Evolutionary conservation across 2,797 vertebrate genomes (phyloP).

Genomic region (Sarcoramphus papa): DNA sequence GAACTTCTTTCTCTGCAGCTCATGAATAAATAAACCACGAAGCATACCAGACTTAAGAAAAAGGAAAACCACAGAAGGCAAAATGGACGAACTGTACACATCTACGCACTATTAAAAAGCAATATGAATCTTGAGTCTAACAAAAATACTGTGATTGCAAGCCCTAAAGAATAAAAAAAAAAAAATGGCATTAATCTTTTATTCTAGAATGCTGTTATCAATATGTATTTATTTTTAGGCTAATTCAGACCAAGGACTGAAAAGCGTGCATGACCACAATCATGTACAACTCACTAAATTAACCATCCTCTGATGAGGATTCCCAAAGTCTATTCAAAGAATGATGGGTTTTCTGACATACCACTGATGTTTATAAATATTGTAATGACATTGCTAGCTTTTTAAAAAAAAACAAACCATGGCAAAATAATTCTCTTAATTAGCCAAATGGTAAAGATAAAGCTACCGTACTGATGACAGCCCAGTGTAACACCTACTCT

Average conservation of each 20-base stretch:
- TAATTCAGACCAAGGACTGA: neutral
- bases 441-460: neutral
- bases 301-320: neutral
- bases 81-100: neutral
- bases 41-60: neutral
- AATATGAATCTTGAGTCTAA: neutral
- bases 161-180: neutral
- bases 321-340: neutral
- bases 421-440: neutral
- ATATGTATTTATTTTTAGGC: neutral
- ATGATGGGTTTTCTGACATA: neutral
- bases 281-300: neutral
- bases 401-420: neutral
- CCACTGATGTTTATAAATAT: neutral
- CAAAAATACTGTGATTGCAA: neutral
- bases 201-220: neutral
- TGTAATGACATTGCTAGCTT: neutral
- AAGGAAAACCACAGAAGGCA: conserved; percentile 34
- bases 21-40: neutral
- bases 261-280: neutral
- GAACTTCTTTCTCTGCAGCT: neutral
- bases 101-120: neutral
- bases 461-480: neutral
- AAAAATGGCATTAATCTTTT: neutral
- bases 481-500: neutral